phyloP scores from a whole-genome alignment of 2,113 vertebrate genomes.

The Ginglymostoma cirratum region DNA sequence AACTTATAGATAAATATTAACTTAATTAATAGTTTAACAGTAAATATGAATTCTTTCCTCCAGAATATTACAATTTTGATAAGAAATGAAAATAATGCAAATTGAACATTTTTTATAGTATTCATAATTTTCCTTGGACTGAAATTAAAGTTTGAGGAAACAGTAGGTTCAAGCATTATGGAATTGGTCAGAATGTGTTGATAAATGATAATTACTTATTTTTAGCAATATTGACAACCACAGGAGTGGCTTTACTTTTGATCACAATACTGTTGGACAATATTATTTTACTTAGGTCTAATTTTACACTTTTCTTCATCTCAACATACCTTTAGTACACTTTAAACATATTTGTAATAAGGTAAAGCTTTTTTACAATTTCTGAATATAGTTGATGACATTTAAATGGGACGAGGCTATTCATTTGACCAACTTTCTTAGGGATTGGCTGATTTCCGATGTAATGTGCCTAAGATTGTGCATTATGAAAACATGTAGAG shows the following conservation, averaged over 20 bases:
- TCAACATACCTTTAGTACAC: neutral
- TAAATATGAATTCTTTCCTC: neutral
- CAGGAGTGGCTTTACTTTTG: neutral
- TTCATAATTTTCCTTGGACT: neutral
- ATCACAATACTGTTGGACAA: neutral
- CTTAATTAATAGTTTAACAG: neutral
- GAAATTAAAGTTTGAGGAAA: neutral
- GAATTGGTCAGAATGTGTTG: neutral
- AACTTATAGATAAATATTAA: neutral
- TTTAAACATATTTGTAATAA: neutral
- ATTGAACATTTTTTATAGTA: neutral
- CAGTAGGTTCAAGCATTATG: conserved; percentile 13
- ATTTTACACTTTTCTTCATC: neutral
- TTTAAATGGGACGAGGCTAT: neutral
- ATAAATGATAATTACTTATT: neutral
- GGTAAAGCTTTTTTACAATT: neutral
- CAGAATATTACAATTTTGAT: neutral
- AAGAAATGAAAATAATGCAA: neutral
- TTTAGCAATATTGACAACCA: neutral
- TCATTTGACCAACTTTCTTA: neutral
- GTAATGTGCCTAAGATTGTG: neutral
- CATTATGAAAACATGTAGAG: neutral
- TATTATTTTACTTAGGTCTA: neutral
- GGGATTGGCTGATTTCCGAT: neutral
- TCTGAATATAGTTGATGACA: neutral